Evolutionary conservation across 2,888 invertebrate species (phyloP), one percentile per base, ranked within the genome.

Genomic region (Tromatobia lineatoria): DNA sequence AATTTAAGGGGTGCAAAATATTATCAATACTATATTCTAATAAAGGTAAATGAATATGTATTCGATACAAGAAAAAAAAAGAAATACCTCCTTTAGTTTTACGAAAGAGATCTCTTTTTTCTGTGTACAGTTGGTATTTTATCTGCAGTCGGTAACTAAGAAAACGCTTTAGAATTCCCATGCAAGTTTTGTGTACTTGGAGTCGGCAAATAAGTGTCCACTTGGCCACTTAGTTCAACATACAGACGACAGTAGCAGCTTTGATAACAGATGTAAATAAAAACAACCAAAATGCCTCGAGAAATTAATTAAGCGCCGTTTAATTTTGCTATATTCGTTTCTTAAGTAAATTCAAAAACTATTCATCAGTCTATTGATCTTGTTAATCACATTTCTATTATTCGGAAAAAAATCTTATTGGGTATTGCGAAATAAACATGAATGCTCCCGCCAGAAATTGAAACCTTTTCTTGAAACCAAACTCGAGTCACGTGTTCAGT

Each of bases 101-200:
- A n/a, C n/a, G n/a, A n/a, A n/a, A n/a, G n/a, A n/a, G n/a, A n/a
- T n/a, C n/a, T 11, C 23, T 54, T 38, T 38, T 38, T 38, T 38
- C 38, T 38, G 10, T 1, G 38, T 10, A 18, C 38, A 3, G 18
- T 45, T 20, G 34, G 18, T 42, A 67, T 8, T 15, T 73, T 11
- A 52, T 13, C 73, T n/a, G 45, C 67, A n/a, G 59, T 73, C 73
- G 82, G 76, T 82, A 77, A 82, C 3, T 25, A 4, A 11, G 82
- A 1, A n/a, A 52, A 8, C 57, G 25, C 34, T 25, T 11, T 73
- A 18, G 7, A 15, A 59, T 34, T 18, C 20, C 10, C 18, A 18
- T n/a, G 20, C 20, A 4, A 20, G 13, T 34, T n/a, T n/a, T 2
- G 0, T 29, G 6, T 20, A 77, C 42, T 38, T 45, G 76, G 34